Percentiles rank a stretch among this genome's conserved stretches.
Evolutionary conservation across 2,797 vertebrate species (phyloP).

Genomic region (Anniella stebbinsi): DNA sequence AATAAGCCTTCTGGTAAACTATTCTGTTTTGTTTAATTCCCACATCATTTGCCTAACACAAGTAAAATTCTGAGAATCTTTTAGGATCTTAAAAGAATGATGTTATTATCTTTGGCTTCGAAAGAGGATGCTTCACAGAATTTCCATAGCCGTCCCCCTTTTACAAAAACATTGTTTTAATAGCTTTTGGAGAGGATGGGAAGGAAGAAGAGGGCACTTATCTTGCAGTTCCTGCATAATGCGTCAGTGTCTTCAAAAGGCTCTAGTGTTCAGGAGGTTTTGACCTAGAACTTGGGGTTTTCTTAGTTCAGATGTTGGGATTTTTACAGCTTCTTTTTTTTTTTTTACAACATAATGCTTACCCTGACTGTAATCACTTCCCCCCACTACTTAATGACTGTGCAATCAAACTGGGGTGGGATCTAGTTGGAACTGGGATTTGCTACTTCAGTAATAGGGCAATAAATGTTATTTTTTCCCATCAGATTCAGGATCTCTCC

Average conservation of each 20-base stretch:
- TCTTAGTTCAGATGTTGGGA: neutral
- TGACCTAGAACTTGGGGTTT: constrained; percentile 3
- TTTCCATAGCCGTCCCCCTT: neutral
- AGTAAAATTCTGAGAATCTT: neutral
- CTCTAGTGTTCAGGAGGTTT: neutral
- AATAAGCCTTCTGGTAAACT: neutral
- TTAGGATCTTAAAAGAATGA: neutral
- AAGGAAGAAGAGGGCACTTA: neutral
- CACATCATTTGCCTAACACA: neutral
- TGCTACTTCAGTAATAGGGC: neutral
- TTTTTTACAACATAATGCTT: neutral
- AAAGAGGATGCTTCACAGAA: neutral
- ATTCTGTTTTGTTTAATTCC: neutral
- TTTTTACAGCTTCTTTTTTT: neutral
- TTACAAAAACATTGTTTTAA: neutral
- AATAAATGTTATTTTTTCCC: neutral
- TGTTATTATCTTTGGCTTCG: neutral
- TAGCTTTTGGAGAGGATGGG: neutral
- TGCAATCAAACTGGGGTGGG: neutral
- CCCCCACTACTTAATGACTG: neutral
- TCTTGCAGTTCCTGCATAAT: neutral
- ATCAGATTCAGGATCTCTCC: neutral
- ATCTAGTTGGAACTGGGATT: neutral
- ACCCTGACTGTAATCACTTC: neutral
- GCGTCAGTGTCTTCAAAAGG: neutral